Evolutionary conservation across 2,797 vertebrate species (phyloP).

Genomic region (Melanotaenia pygmaea): DNA sequence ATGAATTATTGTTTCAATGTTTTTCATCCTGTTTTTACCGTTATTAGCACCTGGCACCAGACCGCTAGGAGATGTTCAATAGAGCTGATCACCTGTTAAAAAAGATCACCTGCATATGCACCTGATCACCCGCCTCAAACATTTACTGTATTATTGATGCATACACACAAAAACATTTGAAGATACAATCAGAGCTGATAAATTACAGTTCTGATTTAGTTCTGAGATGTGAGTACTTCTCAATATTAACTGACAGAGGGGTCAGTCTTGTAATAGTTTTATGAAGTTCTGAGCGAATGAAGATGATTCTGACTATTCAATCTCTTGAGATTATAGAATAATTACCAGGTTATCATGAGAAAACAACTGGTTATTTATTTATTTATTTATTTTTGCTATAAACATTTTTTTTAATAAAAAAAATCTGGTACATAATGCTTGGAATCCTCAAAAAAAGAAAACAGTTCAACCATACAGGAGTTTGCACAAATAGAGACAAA

Average conservation of each 20-base stretch:
- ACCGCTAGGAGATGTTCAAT: constrained; percentile 9
- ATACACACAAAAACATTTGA: not conserved
- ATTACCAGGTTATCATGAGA: not conserved
- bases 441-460: not conserved
- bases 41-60: not conserved
- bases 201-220: not conserved
- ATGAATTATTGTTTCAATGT: not conserved
- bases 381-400: not conserved
- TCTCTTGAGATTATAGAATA: not conserved
- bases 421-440: not conserved
- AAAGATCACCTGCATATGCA: too few species aligned
- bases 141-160: not conserved
- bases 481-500: not conserved
- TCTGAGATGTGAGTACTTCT: not conserved
- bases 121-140: not conserved
- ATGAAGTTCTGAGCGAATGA: not conserved
- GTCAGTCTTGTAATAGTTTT: not conserved
- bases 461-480: not conserved
- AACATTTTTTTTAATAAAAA: not conserved
- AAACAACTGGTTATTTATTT: not conserved
- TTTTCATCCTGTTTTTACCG: not conserved
- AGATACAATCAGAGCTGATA: not conserved
- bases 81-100: constrained; percentile 3
- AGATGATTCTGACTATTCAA: not conserved
- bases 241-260: not conserved